phyloP scores from a whole-genome alignment of 1,140 invertebrate species.

The Steinernema feltiae region DNA sequence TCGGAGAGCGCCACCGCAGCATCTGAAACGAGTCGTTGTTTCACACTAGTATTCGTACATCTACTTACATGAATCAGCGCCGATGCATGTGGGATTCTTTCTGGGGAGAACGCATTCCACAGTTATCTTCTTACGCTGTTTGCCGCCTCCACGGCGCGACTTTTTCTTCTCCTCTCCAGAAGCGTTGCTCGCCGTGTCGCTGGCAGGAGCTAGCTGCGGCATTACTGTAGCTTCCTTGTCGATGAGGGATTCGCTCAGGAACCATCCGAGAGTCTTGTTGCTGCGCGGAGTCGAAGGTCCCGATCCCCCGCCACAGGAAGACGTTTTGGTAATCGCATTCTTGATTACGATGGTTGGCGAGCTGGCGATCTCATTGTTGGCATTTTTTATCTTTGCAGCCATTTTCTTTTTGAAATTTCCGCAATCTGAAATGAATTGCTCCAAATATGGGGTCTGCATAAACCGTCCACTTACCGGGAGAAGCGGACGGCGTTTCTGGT shows the following conservation, averaged over 20 bases:
- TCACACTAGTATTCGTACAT: not conserved
- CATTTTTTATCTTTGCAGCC: conserved; percentile 4
- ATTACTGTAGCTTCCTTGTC: not conserved
- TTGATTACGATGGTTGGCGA: not conserved
- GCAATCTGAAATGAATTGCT: not conserved
- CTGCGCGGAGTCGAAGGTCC: not conserved
- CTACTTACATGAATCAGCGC: not conserved
- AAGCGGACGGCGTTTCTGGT: not conserved
- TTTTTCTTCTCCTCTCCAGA: not conserved
- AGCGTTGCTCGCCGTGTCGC: not conserved
- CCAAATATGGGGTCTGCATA: not conserved
- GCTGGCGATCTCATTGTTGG: conserved; percentile 2
- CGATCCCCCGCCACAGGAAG: not conserved
- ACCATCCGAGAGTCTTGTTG: not conserved
- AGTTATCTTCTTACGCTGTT: not conserved
- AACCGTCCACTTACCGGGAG: not conserved
- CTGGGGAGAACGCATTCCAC: not conserved
- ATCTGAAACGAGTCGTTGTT: not conserved
- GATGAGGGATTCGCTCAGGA: not conserved
- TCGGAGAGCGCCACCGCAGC: not conserved
- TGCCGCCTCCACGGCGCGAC: not conserved
- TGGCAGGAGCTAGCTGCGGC: not conserved
- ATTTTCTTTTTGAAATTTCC: conserved; percentile 10
- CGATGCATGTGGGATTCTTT: not conserved
- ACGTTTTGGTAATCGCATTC: not conserved